Base-by-base conservation (phyloP, 2,113 vertebrate genomes). In the Toxotes chatareus region DNA sequence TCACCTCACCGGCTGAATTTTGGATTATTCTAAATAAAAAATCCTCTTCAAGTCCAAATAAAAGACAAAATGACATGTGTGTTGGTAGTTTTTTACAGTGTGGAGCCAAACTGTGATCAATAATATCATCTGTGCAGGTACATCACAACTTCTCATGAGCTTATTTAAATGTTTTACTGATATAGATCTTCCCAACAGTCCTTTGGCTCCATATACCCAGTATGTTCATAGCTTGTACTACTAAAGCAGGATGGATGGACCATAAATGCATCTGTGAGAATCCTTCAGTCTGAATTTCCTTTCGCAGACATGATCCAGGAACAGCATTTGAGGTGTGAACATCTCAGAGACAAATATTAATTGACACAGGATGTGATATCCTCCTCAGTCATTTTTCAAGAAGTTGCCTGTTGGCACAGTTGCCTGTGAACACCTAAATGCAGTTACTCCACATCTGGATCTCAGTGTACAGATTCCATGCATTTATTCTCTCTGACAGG, bases 391-490 rank as follows among this genome's bases (percentile, higher is more conserved):
- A 61, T 56, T 60, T 63, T 11, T 0, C 55, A 51, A 0, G 61
- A 78, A 61, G 69, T 42, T 7, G 6, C 57, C 16, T 34, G 21
- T 36, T 8, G 46, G 76, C 76, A 63, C 6, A 12, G 6, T 7
- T 7, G 27, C 56, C 27, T 17, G 5, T 21, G 3, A 81, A 67
- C 4, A 32, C n/a, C 16, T 36, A 56, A 80, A 78, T 82, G 61
- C 44, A 68, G 68, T 79, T 66, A 81, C 38, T 73, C n/a, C 74
- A 76, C 62, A 82, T 81, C 55, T 75, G 44, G 27, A 38, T 61
- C 59, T 59, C 17, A 76, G 34, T 19, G 34, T 13, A 46, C 1
- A 42, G 72, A 23, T 2, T 12, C 2, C 40, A 16, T 21, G 66
- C 38, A 13, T 38, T 67, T 44, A 74, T 53, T 66, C 49, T 1